Conservation (phyloP, 37 sponge, comb jelly and placozoan genomes). For the Bolinopsis microptera region DNA sequence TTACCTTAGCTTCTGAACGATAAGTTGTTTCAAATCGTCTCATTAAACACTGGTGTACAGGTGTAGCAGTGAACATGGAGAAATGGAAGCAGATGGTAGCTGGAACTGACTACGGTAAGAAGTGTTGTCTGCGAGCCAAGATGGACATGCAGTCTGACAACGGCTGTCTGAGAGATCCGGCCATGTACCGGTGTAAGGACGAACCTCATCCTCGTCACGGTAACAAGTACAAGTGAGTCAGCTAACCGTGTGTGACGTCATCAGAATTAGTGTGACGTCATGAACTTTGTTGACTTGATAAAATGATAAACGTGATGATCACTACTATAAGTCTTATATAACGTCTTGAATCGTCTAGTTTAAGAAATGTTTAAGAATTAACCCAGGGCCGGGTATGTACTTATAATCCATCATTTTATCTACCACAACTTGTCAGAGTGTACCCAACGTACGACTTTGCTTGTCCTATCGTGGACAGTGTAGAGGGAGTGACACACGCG, state of each 20-base stretch:
- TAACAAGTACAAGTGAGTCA: slow-evolving; percentile 86
- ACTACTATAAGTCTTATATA: too few relatives aligned
- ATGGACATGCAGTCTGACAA: slow-evolving; percentile 87
- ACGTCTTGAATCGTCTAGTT: too few relatives aligned
- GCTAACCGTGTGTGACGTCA: too few relatives aligned
- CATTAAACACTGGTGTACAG: too few relatives aligned
- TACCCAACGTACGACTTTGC: slow-evolving; percentile 99
- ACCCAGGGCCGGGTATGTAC: too few relatives aligned
- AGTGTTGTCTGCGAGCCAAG: slow-evolving; percentile 89
- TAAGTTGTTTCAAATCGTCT: too few relatives aligned
- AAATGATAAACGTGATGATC: too few relatives aligned
- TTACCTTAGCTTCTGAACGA: too few relatives aligned
- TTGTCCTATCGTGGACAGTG: slow-evolving; percentile 95
- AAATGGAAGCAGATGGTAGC: slow-evolving; percentile 91
- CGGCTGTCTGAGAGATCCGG: slow-evolving; percentile 94
- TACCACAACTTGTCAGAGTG: too few relatives aligned
- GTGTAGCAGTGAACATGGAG: slow-evolving; percentile 74
- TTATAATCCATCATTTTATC: too few relatives aligned
- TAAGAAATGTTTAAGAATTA: too few relatives aligned
- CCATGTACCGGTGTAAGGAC: slow-evolving; percentile 84
- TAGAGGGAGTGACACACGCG: slow-evolving; percentile 98
- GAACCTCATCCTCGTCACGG: slow-evolving; percentile 87
- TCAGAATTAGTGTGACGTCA: background rate
- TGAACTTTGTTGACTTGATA: background rate
- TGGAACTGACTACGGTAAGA: slow-evolving; percentile 77